These are phyloP conservation scores for Botia kubotai DNA, from an alignment of 2,797 vertebrate genomes.

Conservation along the genomic window DNA sequence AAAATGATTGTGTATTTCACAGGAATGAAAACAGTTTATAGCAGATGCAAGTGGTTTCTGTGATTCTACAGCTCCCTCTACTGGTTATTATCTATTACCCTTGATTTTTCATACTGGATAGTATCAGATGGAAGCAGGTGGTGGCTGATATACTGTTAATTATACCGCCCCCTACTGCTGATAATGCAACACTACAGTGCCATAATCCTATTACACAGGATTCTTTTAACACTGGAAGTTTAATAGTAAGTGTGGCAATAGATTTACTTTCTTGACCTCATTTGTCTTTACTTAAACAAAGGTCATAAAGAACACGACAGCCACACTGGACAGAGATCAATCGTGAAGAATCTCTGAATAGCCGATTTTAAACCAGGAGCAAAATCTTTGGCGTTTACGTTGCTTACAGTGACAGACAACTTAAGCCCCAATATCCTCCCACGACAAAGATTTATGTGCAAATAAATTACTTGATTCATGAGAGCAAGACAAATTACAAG, in stretches of 20 bases:
- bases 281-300: background rate
- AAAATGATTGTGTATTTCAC: background rate
- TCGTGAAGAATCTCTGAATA: background rate
- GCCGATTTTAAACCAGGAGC: slow-evolving; percentile 10
- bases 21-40: background rate
- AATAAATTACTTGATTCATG: slow-evolving; percentile 48
- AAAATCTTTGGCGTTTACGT: slow-evolving; percentile 69
- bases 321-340: background rate
- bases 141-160: too few relatives aligned
- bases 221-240: background rate
- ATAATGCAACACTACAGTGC: too few relatives aligned
- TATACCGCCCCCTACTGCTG: too few relatives aligned
- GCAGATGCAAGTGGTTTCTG: background rate
- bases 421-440: slow-evolving; percentile 7
- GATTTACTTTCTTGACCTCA: background rate
- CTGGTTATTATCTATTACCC: slow-evolving; percentile 6
- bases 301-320: background rate
- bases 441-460: slow-evolving; percentile 45
- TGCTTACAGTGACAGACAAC: slow-evolving; percentile 36
- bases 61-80: background rate
- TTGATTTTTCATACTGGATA: background rate
- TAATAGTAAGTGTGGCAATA: background rate
- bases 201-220: background rate
- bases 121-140: too few relatives aligned
- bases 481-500: background rate